phyloP scores from a whole-genome alignment of 2,113 vertebrate species.

The Rhinoptilus africanus region DNA sequence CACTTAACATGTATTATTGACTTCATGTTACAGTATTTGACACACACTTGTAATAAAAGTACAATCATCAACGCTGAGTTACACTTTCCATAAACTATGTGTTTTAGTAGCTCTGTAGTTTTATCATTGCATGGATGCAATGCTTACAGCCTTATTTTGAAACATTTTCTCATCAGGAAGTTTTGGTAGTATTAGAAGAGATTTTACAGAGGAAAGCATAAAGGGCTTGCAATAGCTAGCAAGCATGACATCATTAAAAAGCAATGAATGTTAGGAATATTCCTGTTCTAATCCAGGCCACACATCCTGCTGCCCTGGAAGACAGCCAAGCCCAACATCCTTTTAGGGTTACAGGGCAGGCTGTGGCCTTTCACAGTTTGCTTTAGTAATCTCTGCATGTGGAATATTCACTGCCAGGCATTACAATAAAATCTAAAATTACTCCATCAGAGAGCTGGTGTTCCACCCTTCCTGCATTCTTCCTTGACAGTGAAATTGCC shows the following conservation, averaged over 20 bases:
- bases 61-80: background rate
- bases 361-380: conserved; percentile 81
- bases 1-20: background rate
- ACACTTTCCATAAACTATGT: background rate
- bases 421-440: conserved; percentile 81
- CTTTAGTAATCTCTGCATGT: conserved; percentile 71
- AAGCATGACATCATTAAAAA: conserved; percentile 75
- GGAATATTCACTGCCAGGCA: conserved; percentile 66
- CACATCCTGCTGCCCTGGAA: conserved; percentile 80
- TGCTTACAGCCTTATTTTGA: background rate
- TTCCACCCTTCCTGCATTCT: conserved; percentile 82
- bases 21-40: background rate
- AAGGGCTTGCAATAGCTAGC: conserved; percentile 53
- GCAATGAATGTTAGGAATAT: conserved; percentile 72
- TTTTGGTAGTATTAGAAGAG: conserved; percentile 50
- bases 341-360: conserved; percentile 84
- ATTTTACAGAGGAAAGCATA: conserved; percentile 57
- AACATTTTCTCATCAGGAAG: conserved; percentile 62
- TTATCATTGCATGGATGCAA: background rate
- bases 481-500: conserved; percentile 57
- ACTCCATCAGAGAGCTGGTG: conserved; percentile 61
- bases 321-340: conserved; percentile 80
- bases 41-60: background rate
- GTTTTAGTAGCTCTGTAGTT: background rate
- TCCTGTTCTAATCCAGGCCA: conserved; percentile 71